These are phyloP conservation scores for Heterodera carotae DNA, from an alignment of 1,140 invertebrate genomes.

Conservation along the genomic window DNA sequence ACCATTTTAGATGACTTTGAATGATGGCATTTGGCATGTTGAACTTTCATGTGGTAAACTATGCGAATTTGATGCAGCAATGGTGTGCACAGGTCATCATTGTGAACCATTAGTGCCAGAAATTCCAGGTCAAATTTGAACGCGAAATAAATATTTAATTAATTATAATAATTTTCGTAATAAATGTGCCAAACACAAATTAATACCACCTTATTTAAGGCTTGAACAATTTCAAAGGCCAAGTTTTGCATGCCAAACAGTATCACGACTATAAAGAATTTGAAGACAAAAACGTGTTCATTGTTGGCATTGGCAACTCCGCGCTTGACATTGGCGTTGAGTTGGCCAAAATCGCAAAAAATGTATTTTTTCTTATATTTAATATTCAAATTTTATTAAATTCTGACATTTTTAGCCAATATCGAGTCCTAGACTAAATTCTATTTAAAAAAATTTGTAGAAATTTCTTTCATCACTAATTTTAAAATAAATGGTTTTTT, in stretches of 20 bases:
- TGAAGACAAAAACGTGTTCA: slow-evolving; percentile 67
- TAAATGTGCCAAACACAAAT: slow-evolving; percentile 1
- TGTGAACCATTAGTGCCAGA: slow-evolving; percentile 64
- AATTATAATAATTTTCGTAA: no score
- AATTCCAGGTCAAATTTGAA: slow-evolving; percentile 52
- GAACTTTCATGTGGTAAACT: slow-evolving; percentile 42
- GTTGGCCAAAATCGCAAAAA: slow-evolving; percentile 67
- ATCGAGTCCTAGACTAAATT: no score
- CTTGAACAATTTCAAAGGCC: slow-evolving; percentile 67
- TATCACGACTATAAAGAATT: slow-evolving; percentile 66
- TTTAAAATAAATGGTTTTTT: slow-evolving; percentile 2
- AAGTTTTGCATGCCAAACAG: slow-evolving; percentile 68
- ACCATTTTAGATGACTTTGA: slow-evolving; percentile 32
- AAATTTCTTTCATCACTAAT: no score
- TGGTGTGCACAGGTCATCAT: slow-evolving; percentile 68
- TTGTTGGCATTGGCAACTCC: slow-evolving; percentile 71
- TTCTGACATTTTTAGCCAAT: no score
- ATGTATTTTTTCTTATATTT: slow-evolving; percentile 22
- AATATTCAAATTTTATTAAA: no score
- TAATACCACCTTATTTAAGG: slow-evolving; percentile 59
- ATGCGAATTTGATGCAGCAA: slow-evolving; percentile 60
- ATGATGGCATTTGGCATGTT: slow-evolving; percentile 43
- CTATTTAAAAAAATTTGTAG: no score
- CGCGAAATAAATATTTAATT: no score
- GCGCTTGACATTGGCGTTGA: slow-evolving; percentile 70